Conservation (phyloP, 2,113 vertebrate species). For the Thymallus thymallus region DNA sequence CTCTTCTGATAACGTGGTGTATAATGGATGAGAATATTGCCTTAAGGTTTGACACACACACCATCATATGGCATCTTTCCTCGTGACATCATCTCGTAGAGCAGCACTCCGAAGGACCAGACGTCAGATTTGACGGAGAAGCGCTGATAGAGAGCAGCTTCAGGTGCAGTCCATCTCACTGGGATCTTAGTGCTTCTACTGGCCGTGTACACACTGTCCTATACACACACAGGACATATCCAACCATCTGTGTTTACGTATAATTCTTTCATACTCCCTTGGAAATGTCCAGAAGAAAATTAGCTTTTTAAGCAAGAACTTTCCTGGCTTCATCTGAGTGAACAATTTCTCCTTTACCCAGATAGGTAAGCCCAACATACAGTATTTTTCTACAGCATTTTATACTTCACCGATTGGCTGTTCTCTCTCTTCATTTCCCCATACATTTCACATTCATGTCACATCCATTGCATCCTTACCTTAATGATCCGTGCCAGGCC, state of each 20-base stretch:
- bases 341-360: no score
- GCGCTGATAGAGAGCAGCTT: constrained; percentile 80
- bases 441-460: background rate
- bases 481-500: constrained; percentile 85
- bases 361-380: background rate
- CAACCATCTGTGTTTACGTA: background rate
- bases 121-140: constrained; percentile 91
- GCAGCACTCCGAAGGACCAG: constrained; percentile 91
- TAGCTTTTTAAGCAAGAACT: no score
- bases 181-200: constrained; percentile 87
- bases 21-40: no score
- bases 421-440: no score
- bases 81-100: constrained; percentile 88
- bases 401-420: no score
- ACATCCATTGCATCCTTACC: constrained; percentile 42
- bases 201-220: constrained; percentile 90
- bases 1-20: no score
- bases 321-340: no score
- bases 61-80: constrained; percentile 91
- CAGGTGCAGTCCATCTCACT: constrained; percentile 90
- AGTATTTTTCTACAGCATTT: no score
- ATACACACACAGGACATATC: constrained; percentile 8
- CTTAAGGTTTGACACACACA: constrained; percentile 39
- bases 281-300: no score
- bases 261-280: no score